These are phyloP conservation scores for Tholera decimalis DNA, from an alignment of 2,888 invertebrate genomes.

Conservation along the genomic window DNA sequence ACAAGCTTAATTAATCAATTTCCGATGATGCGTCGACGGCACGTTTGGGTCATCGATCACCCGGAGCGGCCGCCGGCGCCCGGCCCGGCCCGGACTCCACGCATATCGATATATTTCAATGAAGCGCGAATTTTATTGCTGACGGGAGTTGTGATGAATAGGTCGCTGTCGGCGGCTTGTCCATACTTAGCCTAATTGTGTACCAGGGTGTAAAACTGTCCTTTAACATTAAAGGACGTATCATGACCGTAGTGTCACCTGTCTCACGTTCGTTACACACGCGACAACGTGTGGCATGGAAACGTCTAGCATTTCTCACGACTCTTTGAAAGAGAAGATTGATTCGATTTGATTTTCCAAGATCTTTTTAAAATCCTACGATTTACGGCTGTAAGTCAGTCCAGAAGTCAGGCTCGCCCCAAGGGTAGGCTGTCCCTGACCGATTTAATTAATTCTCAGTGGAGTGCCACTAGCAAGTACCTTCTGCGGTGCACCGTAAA, in stretches of 20 bases:
- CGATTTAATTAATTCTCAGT: slow-evolving; percentile 49
- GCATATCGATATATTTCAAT: slow-evolving; percentile 33
- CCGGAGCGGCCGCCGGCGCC: slow-evolving; percentile 12
- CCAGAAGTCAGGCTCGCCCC: background rate
- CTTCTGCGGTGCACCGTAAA: slow-evolving; percentile 52
- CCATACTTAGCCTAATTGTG: background rate
- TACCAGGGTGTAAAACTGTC: background rate
- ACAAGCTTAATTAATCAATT: slow-evolving; percentile 67
- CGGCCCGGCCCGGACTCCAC: slow-evolving; percentile 4
- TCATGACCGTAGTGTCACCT: background rate
- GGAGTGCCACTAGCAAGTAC: slow-evolving; percentile 4
- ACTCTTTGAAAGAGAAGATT: background rate
- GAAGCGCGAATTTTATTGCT: slow-evolving; percentile 36
- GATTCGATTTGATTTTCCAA: too few species aligned
- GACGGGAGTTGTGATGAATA: slow-evolving; percentile 12
- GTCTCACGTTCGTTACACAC: background rate
- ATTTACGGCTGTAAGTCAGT: background rate
- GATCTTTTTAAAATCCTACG: background rate
- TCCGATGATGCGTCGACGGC: slow-evolving; percentile 61
- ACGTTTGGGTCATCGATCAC: slow-evolving; percentile 67
- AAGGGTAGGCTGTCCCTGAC: background rate
- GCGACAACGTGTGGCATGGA: background rate
- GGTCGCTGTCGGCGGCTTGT: background rate
- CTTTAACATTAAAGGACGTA: background rate
- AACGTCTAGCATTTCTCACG: background rate